Evolutionary conservation across 1,140 invertebrate species (phyloP).

Genomic region (Pachyrhynchus sulphureomaculatus): DNA sequence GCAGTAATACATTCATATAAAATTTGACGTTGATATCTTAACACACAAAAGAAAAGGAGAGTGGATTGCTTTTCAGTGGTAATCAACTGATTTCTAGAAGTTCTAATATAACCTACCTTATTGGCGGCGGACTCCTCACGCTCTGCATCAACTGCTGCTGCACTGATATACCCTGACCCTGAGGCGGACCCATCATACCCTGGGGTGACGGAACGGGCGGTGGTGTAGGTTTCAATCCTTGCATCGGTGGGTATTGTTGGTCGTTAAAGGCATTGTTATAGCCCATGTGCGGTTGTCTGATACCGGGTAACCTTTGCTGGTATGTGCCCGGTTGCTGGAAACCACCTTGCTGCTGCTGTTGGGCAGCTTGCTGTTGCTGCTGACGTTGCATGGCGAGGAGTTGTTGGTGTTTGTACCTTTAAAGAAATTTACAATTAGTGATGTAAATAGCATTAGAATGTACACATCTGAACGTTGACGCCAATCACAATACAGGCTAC

Average conservation of each 20-base stretch:
- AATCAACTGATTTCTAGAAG: too few species aligned
- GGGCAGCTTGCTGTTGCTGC: conserved; percentile 40
- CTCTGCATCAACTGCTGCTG: conserved; percentile 71
- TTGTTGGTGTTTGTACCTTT: conserved; percentile 60
- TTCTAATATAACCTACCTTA: too few species aligned
- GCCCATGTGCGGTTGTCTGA: conserved; percentile 51
- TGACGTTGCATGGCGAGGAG: conserved; percentile 55
- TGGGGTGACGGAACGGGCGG: conserved; percentile 69
- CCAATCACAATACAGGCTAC: too few species aligned
- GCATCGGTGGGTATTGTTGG: conserved; percentile 50
- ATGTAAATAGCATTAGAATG: not conserved
- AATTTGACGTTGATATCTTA: too few species aligned
- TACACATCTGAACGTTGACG: too few species aligned
- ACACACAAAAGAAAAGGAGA: too few species aligned
- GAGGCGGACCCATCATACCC: conserved; percentile 74
- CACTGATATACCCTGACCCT: conserved; percentile 56
- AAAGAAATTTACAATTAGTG: not conserved
- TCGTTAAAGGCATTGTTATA: conserved; percentile 51
- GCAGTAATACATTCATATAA: too few species aligned
- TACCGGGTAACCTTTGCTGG: conserved; percentile 51
- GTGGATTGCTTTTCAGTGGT: too few species aligned
- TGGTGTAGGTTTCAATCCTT: conserved; percentile 64
- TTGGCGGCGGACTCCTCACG: conserved; percentile 76
- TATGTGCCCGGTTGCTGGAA: conserved; percentile 50
- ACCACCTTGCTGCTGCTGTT: conserved; percentile 52